Conservation (phyloP, 2,113 vertebrate genomes). For the Hydropotes inermis region DNA sequence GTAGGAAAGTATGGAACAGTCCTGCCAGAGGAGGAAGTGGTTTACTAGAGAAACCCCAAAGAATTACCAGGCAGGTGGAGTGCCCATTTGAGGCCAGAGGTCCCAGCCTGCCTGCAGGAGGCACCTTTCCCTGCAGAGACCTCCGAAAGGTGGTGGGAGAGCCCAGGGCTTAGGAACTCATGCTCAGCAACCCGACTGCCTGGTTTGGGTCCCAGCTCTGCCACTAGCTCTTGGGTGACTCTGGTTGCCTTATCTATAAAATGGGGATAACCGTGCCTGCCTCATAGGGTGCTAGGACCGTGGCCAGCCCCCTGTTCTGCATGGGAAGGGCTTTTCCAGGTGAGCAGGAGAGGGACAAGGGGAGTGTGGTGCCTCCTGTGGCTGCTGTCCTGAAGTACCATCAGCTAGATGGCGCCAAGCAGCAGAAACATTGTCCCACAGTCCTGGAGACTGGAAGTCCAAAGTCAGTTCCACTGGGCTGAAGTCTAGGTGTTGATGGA, state of each 20-base stretch:
- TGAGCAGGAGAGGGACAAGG: neutral
- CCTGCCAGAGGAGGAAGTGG: no score
- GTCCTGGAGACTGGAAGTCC: neutral
- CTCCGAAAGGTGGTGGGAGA: fast-evolving
- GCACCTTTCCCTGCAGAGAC: neutral
- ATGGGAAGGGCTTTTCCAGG: neutral
- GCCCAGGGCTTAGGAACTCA: neutral
- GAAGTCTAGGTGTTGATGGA: neutral
- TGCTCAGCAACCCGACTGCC: neutral
- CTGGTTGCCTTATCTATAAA: neutral
- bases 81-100: neutral
- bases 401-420: neutral
- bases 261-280: neutral
- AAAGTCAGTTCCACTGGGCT: neutral
- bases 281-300: neutral
- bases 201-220: neutral
- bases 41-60: neutral
- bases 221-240: neutral
- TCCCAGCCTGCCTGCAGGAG: neutral
- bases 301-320: neutral
- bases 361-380: neutral
- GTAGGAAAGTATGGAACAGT: neutral
- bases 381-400: no score
- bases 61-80: neutral
- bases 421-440: neutral